Evolutionary conservation across 2,888 invertebrate species (phyloP).

Genomic region (Piscicola geometra): DNA sequence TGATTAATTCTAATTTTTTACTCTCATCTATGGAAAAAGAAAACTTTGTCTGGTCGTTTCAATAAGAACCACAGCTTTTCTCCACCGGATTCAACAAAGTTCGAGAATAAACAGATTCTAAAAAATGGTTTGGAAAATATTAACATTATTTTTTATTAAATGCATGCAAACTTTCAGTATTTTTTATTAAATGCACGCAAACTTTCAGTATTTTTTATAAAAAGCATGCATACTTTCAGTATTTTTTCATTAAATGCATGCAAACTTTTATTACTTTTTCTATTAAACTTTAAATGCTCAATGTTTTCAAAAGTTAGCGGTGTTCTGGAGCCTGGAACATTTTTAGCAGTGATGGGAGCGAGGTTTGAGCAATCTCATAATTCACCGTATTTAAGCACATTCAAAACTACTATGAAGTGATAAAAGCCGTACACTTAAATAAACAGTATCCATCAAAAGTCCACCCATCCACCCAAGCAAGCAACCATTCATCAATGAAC

Average conservation of each 20-base stretch:
- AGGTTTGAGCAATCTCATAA: too few species aligned
- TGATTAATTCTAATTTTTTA: not conserved
- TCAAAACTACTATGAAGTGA: not conserved
- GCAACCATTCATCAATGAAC: constrained; percentile 7
- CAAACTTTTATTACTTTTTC: too few species aligned
- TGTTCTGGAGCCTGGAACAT: constrained; percentile 48
- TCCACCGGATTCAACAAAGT: not conserved
- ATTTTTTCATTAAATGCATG: too few species aligned
- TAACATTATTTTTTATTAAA: too few species aligned
- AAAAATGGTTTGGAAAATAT: not conserved
- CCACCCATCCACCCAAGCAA: too few species aligned
- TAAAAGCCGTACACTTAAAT: too few species aligned
- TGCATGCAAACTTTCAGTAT: not conserved
- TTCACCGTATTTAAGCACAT: too few species aligned
- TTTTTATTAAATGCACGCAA: not conserved
- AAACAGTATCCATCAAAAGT: too few species aligned
- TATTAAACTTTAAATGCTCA: not conserved
- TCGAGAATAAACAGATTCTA: not conserved
- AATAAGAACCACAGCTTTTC: not conserved
- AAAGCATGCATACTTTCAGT: too few species aligned
- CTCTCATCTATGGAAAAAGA: not conserved
- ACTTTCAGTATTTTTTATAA: too few species aligned
- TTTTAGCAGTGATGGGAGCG: constrained; percentile 52
- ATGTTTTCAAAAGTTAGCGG: constrained; percentile 49
- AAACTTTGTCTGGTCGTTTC: not conserved